Evolutionary conservation across 2,888 invertebrate genomes (phyloP), one percentile per base, ranked within the genome.

Genomic region (Siphlonurus alternatus): DNA sequence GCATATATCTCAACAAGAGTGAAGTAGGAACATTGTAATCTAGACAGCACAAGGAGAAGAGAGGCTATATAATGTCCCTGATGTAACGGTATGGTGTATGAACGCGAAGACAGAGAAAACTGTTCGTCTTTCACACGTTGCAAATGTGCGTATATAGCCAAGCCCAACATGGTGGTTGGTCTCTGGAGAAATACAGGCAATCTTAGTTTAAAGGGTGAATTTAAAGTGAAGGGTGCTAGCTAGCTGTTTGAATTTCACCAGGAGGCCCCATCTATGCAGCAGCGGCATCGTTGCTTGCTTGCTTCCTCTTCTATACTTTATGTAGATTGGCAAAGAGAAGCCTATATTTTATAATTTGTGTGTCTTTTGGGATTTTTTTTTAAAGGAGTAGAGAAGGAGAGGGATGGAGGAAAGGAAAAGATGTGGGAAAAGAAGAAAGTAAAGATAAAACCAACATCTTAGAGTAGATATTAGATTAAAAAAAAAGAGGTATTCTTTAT

Each of bases 131-230:
- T n/a, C n/a, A n/a, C n/a, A n/a, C n/a, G n/a, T n/a, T n/a, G n/a
- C n/a, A n/a, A n/a, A n/a, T n/a, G n/a, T n/a, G n/a, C n/a, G n/a
- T n/a, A n/a, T n/a, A n/a, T n/a, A n/a, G n/a, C n/a, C n/a, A n/a
- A n/a, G n/a, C n/a, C n/a, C n/a, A n/a, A n/a, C n/a, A 15, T 38
- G 15, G 38, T 38, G 56, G 56, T 56, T 10, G 56, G 56, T 18
- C 56, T n/a, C 56, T 10, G 20, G 56, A 56, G 56, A 56, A 56
- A 56, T 56, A 20, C 56, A n/a, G 5, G 56, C 56, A 56, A 56
- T 56, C 56, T 56, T 56, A 22, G 56, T 56, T 56, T 56, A 56
- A 56, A 56, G 56, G 56, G 56, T 56, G 56, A 56, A 56, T 56
- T 56, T 56, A 56, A 56, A 56, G 56, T 56, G 56, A 56, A 56